Percentiles rank a stretch among this genome's conserved stretches.
Conservation (phyloP, 2,113 vertebrate genomes). For the Bufo bufo region DNA sequence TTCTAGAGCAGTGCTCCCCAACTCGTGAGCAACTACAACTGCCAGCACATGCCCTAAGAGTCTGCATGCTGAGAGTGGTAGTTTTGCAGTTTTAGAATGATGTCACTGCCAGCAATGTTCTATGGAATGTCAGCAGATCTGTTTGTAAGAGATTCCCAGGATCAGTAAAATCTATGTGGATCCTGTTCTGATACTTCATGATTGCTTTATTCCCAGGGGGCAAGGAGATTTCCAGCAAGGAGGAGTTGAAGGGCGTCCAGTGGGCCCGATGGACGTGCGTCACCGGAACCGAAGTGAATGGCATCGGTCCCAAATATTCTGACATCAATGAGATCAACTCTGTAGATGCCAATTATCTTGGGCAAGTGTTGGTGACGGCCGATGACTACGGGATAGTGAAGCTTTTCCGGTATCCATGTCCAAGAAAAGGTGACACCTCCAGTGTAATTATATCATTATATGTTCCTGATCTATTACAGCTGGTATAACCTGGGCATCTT, state of each 20-base stretch:
- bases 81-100: too few relatives aligned
- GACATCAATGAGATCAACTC: slow-evolving; percentile 95
- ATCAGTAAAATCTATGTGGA: not conserved
- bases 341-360: slow-evolving; percentile 93
- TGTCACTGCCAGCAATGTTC: too few relatives aligned
- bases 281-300: slow-evolving; percentile 92
- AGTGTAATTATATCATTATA: not conserved
- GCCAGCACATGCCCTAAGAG: too few relatives aligned
- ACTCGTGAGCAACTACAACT: too few relatives aligned
- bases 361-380: slow-evolving; percentile 94
- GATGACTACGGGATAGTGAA: slow-evolving; percentile 97
- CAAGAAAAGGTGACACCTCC: slow-evolving; percentile 86
- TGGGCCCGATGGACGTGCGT: slow-evolving; percentile 98
- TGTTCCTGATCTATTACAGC: not conserved
- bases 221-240: slow-evolving; percentile 92
- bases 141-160: not conserved
- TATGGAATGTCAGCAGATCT: not conserved
- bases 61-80: too few relatives aligned
- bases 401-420: slow-evolving; percentile 92
- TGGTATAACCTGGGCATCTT: not conserved
- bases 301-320: slow-evolving; percentile 97
- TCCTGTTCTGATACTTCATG: not conserved
- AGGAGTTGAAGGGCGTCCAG: slow-evolving; percentile 90
- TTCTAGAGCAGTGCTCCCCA: not conserved
- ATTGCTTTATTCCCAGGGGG: slow-evolving; percentile 77